Evolutionary conservation across 2,113 vertebrate species (phyloP).

Genomic region (Rhagologus leucostigma): DNA sequence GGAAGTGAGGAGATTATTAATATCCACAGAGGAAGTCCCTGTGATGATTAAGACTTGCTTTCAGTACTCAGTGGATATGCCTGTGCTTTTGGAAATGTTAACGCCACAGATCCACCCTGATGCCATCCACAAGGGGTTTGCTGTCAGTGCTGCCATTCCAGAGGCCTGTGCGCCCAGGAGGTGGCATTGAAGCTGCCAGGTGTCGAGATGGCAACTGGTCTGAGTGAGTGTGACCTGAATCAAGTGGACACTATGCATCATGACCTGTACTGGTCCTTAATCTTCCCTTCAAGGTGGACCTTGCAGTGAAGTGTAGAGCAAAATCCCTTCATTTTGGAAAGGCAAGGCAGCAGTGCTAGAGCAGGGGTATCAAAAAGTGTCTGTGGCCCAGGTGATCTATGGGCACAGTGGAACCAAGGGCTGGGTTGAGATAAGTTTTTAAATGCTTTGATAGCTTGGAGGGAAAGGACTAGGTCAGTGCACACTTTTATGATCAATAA

Average conservation of each 20-base stretch:
- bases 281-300: neutral
- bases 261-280: neutral
- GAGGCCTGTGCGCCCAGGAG: neutral
- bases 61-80: neutral
- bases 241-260: neutral
- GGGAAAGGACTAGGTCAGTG: neutral
- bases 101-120: neutral
- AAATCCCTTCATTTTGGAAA: neutral
- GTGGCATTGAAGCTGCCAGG: neutral
- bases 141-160: neutral
- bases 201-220: neutral
- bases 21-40: constrained; percentile 19
- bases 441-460: neutral
- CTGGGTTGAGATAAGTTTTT: neutral
- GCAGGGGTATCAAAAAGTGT: neutral
- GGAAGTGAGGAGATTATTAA: neutral
- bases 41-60: neutral
- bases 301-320: neutral
- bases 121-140: neutral
- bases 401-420: neutral
- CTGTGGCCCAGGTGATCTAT: neutral
- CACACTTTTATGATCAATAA: neutral
- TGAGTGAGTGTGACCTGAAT: neutral
- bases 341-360: neutral
- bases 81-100: neutral